These are phyloP conservation scores for Rhadina sibilatrix DNA, from an alignment of 2,113 vertebrate species.

Conservation along the genomic window DNA sequence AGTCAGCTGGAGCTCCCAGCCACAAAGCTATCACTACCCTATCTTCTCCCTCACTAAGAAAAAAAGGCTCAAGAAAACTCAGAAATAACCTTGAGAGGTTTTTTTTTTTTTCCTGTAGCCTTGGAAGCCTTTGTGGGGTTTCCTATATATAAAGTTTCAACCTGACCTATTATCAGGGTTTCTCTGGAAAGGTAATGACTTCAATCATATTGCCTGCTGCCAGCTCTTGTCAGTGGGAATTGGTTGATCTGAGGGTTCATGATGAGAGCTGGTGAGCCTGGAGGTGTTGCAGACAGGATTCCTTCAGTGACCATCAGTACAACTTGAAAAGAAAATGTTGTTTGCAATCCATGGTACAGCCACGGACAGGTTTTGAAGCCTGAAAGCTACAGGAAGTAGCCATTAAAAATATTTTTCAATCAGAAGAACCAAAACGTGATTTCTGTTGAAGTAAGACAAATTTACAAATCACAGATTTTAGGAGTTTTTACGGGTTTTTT, in stretches of 20 bases:
- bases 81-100: background rate
- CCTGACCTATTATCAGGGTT: background rate
- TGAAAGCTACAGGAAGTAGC: background rate
- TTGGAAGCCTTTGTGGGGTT: background rate
- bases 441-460: slow-evolving; percentile 21
- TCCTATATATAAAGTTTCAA: background rate
- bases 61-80: background rate
- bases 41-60: background rate
- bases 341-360: background rate
- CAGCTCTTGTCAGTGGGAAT: background rate
- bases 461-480: background rate
- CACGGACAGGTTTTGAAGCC: background rate
- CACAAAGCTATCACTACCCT: background rate
- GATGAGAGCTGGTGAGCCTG: fast-evolving
- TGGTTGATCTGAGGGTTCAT: background rate
- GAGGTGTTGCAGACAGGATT: background rate
- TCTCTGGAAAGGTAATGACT: background rate
- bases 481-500: background rate
- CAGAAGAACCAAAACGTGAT: background rate
- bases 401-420: slow-evolving; percentile 31
- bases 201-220: background rate
- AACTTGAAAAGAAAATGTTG: background rate
- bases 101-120: background rate
- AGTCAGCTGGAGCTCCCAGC: background rate
- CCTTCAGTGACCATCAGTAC: background rate